phyloP scores from a whole-genome alignment of 1,140 invertebrate species.

The Magallana gigas region DNA sequence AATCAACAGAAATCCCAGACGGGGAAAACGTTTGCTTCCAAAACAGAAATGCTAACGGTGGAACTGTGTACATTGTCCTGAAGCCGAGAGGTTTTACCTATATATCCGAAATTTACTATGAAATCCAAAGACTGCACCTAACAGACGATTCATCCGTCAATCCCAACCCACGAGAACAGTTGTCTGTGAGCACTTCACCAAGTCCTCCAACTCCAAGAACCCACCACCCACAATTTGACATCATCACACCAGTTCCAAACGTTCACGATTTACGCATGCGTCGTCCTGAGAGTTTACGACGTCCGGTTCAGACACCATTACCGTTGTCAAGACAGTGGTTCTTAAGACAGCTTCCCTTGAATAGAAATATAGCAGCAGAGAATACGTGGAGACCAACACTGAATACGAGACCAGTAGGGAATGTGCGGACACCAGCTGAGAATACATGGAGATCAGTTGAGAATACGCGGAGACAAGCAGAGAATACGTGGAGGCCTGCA shows the following conservation, averaged over 20 bases:
- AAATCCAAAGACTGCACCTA: slow-evolving; percentile 11
- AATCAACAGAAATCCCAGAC: background rate
- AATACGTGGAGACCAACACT: too few relatives aligned
- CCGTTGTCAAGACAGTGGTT: slow-evolving; percentile 7
- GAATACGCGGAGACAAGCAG: too few relatives aligned
- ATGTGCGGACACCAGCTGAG: too few relatives aligned
- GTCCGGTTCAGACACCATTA: background rate
- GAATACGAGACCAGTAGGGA: too few relatives aligned
- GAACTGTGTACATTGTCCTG: background rate
- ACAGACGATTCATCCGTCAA: background rate
- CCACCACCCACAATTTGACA: background rate
- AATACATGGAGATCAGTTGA: too few relatives aligned
- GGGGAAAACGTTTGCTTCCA: slow-evolving; percentile 13
- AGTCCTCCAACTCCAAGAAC: background rate
- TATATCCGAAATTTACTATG: slow-evolving; percentile 19
- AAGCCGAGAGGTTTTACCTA: slow-evolving; percentile 5
- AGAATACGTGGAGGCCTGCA: too few relatives aligned
- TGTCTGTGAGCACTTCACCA: background rate
- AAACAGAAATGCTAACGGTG: background rate
- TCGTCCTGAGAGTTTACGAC: background rate
- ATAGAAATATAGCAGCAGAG: background rate
- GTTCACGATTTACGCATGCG: background rate
- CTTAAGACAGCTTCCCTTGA: background rate
- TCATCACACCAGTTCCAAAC: slow-evolving; percentile 4
- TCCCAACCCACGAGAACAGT: background rate